Conservation (phyloP, 2,113 vertebrate genomes). For the Garra rufa region DNA sequence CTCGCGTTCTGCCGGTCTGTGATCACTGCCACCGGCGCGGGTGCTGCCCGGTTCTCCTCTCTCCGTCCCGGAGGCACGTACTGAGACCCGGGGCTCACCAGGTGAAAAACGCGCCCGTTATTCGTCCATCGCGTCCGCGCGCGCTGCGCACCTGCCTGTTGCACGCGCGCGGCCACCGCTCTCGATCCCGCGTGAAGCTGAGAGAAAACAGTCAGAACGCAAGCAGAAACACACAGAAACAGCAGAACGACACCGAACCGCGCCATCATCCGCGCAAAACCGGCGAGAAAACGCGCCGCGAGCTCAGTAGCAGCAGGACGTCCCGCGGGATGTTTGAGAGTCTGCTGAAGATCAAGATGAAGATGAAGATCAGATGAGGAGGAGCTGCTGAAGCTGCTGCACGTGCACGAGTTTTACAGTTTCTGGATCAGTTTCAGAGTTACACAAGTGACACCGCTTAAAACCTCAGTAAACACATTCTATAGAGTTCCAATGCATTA, state of each 20-base stretch:
- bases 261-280: not conserved
- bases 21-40: slow-evolving; percentile 65
- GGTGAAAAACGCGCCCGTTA: slow-evolving; percentile 88
- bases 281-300: not conserved
- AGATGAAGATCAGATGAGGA: not conserved
- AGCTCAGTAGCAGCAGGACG: too few relatives aligned
- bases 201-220: slow-evolving; percentile 64
- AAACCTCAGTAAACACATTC: not conserved
- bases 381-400: not conserved
- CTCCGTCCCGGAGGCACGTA: slow-evolving; percentile 79
- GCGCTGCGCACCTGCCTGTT: slow-evolving; percentile 75
- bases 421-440: not conserved
- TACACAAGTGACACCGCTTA: not conserved
- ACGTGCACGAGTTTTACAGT: not conserved
- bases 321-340: too few relatives aligned
- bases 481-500: not conserved
- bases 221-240: slow-evolving; percentile 69
- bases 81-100: slow-evolving; percentile 84
- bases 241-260: slow-evolving; percentile 53
- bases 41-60: slow-evolving; percentile 29
- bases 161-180: too few relatives aligned
- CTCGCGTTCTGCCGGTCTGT: slow-evolving; percentile 50
- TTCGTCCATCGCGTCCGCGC: slow-evolving; percentile 86
- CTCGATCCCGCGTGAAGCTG: slow-evolving; percentile 64
- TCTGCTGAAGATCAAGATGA: too few relatives aligned